These are phyloP conservation scores for Phengaris alcon DNA, from an alignment of 2,888 invertebrate genomes.

Conservation along the genomic window DNA sequence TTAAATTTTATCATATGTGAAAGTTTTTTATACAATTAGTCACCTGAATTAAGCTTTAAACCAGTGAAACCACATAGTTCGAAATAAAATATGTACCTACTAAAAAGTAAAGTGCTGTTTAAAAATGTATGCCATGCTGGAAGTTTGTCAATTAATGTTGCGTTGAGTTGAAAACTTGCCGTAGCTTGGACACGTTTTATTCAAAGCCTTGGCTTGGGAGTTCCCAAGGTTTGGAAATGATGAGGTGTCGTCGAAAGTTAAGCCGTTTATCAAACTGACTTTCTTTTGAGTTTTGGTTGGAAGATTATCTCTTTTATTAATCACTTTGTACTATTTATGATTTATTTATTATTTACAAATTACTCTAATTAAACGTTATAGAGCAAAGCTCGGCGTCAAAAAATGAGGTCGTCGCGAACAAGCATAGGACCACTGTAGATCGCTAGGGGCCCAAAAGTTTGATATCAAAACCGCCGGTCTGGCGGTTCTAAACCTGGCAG, in stretches of 20 bases:
- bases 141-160: conserved; percentile 51
- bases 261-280: conserved; percentile 58
- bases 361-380: too few relatives aligned
- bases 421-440: too few relatives aligned
- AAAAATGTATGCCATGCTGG: conserved; percentile 39
- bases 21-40: neutral
- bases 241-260: conserved; percentile 61
- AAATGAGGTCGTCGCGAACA: too few relatives aligned
- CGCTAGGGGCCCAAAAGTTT: too few relatives aligned
- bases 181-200: conserved; percentile 59
- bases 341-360: too few relatives aligned
- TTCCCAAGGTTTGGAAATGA: conserved; percentile 58
- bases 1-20: neutral
- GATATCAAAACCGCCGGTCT: too few relatives aligned
- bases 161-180: conserved; percentile 58
- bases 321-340: too few relatives aligned
- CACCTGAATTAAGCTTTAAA: neutral
- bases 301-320: too few relatives aligned
- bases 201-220: conserved; percentile 57
- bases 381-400: too few relatives aligned
- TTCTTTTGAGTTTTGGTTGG: conserved; percentile 37
- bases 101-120: conserved; percentile 18
- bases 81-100: neutral
- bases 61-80: neutral
- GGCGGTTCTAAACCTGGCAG: too few relatives aligned